phyloP scores from a whole-genome alignment of 2,888 invertebrate species.

The Drosophila aldrichi region DNA sequence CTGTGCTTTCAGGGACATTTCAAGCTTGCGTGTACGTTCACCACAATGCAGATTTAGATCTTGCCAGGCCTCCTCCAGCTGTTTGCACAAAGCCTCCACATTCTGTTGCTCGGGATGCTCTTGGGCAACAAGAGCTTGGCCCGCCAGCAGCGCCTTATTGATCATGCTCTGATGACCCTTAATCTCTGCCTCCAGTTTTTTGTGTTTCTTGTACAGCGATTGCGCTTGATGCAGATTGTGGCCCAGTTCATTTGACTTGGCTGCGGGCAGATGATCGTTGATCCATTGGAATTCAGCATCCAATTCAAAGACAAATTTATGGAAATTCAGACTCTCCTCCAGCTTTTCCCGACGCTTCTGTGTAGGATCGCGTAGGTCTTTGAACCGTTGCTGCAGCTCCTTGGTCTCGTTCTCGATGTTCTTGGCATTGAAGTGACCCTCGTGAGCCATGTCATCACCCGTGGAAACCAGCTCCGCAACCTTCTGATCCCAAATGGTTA shows the following conservation, averaged over 20 bases:
- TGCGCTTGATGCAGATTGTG: constrained; percentile 96
- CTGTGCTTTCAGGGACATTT: constrained; percentile 94
- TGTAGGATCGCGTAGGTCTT: constrained; percentile 90
- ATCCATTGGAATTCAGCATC: constrained; percentile 98
- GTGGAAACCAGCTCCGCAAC: constrained; percentile 91
- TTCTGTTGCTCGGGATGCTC: constrained; percentile 92
- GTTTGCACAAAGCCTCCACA: constrained; percentile 91
- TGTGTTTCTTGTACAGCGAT: constrained; percentile 96
- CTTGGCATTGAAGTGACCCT: constrained; percentile 97
- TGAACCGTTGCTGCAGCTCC: constrained; percentile 90
- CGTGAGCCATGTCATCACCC: constrained; percentile 95
- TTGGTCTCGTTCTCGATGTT: constrained; percentile 93
- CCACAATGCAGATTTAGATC: constrained; percentile 90
- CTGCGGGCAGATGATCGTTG: constrained; percentile 93
- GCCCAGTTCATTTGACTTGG: constrained; percentile 91
- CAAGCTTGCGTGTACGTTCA: constrained; percentile 91
- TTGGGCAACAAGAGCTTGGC: constrained; percentile 90
- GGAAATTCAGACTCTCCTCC: constrained; percentile 92
- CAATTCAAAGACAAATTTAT: constrained; percentile 97
- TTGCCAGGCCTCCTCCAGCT: constrained; percentile 90
- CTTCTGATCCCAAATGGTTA: constrained; percentile 92
- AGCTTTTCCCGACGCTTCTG: constrained; percentile 90
- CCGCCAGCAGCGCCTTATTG: constrained; percentile 92
- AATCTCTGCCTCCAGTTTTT: constrained; percentile 96
- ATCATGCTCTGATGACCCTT: constrained; percentile 94